phyloP scores from a whole-genome alignment of 2,888 invertebrate species.

The Nomada ruficornis region DNA sequence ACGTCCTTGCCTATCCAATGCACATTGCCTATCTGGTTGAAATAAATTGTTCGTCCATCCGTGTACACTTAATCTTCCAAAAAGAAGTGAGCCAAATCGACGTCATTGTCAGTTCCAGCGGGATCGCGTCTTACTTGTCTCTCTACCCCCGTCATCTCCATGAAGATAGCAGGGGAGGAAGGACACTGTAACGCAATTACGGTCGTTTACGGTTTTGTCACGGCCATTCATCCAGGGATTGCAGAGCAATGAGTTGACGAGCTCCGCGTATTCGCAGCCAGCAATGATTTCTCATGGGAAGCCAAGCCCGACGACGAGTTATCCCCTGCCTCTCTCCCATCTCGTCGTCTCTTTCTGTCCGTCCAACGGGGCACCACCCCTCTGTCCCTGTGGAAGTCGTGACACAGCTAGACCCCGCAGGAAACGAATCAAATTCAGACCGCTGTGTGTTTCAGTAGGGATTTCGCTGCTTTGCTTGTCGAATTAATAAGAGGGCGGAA shows the following conservation, averaged over 20 bases:
- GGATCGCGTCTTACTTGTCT: conserved; percentile 17
- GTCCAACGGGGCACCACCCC: conserved; percentile 21
- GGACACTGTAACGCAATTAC: conserved; percentile 66
- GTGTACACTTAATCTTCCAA: no score
- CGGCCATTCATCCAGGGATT: conserved; percentile 73
- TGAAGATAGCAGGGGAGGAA: background rate
- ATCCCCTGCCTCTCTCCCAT: conserved; percentile 23
- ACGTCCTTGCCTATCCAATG: background rate
- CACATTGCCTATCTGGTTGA: no score
- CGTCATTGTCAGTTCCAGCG: background rate
- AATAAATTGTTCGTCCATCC: no score
- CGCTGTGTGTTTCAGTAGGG: conserved; percentile 38
- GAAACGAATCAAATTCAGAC: conserved; percentile 68
- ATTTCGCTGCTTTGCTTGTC: conserved; percentile 61
- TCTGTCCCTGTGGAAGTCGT: conserved; percentile 31
- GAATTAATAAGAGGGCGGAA: conserved; percentile 57
- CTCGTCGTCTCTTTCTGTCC: conserved; percentile 19
- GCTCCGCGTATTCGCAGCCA: conserved; percentile 59
- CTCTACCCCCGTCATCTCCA: background rate
- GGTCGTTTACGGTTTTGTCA: conserved; percentile 74
- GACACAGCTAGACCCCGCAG: conserved; percentile 29
- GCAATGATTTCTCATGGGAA: conserved; percentile 73
- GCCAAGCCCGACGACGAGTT: conserved; percentile 54
- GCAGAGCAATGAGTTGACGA: conserved; percentile 70
- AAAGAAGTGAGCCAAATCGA: background rate